These are phyloP conservation scores for Dendroctonus valens DNA, from an alignment of 1,140 invertebrate species.

Conservation along the genomic window DNA sequence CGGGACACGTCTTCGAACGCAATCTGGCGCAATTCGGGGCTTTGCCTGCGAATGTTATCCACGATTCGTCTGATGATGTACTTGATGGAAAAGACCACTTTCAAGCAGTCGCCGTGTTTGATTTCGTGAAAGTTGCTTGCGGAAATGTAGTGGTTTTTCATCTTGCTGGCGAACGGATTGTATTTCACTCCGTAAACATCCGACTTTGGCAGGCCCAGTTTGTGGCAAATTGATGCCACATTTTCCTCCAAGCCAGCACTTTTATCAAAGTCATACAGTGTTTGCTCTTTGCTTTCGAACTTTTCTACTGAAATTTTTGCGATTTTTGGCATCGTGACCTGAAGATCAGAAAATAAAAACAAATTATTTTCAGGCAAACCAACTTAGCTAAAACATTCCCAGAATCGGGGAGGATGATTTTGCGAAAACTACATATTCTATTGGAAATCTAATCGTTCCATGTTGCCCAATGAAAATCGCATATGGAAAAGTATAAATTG, in stretches of 20 bases:
- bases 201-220: slow-evolving; percentile 31
- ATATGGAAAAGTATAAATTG: too few relatives aligned
- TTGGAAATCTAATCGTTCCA: too few relatives aligned
- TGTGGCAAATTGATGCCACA: slow-evolving; percentile 35
- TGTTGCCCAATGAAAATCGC: too few relatives aligned
- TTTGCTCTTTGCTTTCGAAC: slow-evolving; percentile 36
- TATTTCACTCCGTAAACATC: slow-evolving; percentile 40
- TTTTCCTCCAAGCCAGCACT: slow-evolving; percentile 36
- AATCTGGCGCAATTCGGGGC: slow-evolving; percentile 19
- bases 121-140: slow-evolving; percentile 38
- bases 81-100: slow-evolving; percentile 40
- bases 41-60: slow-evolving; percentile 24
- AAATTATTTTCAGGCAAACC: too few relatives aligned
- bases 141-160: slow-evolving; percentile 37
- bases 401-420: too few relatives aligned
- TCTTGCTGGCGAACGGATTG: slow-evolving; percentile 15
- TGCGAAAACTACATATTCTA: too few relatives aligned
- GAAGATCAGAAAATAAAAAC: too few relatives aligned
- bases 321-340: slow-evolving; percentile 21
- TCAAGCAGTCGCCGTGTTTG: slow-evolving; percentile 40
- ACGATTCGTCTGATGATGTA: slow-evolving; percentile 34
- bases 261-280: slow-evolving; percentile 42
- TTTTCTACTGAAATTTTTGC: slow-evolving; percentile 41
- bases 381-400: too few relatives aligned
- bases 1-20: slow-evolving; percentile 31